phyloP scores from a whole-genome alignment of 2,113 vertebrate species.

The Rallus limicola region DNA sequence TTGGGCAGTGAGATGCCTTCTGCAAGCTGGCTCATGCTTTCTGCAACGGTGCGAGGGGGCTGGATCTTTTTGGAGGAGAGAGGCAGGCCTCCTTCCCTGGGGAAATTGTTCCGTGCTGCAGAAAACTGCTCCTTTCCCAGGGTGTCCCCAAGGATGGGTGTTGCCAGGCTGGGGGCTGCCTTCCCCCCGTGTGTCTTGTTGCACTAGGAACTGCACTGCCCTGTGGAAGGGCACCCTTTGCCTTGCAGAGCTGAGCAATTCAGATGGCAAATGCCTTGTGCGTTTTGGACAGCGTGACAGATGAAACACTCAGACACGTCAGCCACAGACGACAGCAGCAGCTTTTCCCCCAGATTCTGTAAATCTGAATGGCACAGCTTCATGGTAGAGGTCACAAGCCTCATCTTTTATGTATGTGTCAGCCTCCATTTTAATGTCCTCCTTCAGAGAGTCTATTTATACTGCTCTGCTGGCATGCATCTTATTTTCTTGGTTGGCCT shows the following conservation, averaged over 20 bases:
- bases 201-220: not conserved
- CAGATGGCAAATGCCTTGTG: not conserved
- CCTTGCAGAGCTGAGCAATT: not conserved
- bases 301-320: not conserved
- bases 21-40: not conserved
- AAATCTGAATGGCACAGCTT: not conserved
- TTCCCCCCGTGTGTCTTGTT: not conserved
- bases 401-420: conserved; percentile 32
- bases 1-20: not conserved
- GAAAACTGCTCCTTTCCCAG: not conserved
- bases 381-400: conserved; percentile 28
- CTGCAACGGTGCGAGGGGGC: not conserved
- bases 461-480: not conserved
- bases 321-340: not conserved
- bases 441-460: conserved; percentile 48
- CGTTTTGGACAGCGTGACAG: not conserved
- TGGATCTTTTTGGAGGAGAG: not conserved
- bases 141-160: not conserved
- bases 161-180: not conserved
- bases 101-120: not conserved
- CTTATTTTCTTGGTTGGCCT: conserved; percentile 45
- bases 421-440: conserved; percentile 7
- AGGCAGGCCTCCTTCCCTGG: not conserved
- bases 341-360: not conserved
- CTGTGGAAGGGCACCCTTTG: not conserved